Conservation (phyloP, 2,113 vertebrate species). For the Hucho hucho region DNA sequence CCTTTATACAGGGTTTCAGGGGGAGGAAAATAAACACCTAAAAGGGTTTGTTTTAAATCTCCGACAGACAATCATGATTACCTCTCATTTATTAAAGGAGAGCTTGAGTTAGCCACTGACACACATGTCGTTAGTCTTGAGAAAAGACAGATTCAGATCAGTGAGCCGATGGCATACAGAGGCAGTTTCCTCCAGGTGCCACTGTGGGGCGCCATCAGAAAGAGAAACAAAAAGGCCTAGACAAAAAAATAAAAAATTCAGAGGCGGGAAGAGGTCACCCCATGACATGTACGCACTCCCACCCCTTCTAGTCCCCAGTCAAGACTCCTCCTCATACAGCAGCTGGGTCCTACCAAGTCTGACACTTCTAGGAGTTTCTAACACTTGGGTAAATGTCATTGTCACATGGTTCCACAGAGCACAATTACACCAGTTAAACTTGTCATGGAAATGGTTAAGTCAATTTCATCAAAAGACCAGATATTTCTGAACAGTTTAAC, state of each 20-base stretch:
- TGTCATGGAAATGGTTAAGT: conserved; percentile 35
- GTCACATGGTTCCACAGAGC: conserved; percentile 26
- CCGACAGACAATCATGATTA: conserved; percentile 31
- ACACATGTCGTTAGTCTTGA: conserved; percentile 38
- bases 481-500: conserved; percentile 10
- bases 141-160: conserved; percentile 21
- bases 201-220: not conserved
- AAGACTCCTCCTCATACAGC: conserved; percentile 13
- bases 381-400: conserved; percentile 24
- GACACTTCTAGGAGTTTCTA: conserved; percentile 40
- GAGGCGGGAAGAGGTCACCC: conserved; percentile 59
- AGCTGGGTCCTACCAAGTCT: conserved; percentile 16
- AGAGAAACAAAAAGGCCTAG: not conserved
- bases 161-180: conserved; percentile 33
- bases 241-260: conserved; percentile 44
- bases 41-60: conserved; percentile 7
- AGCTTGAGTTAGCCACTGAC: conserved; percentile 51
- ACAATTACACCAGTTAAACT: conserved; percentile 8
- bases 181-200: conserved; percentile 29
- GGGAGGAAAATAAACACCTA: conserved; percentile 28
- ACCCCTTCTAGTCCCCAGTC: conserved; percentile 48
- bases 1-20: conserved; percentile 25
- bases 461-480: conserved; percentile 14
- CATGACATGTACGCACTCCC: conserved; percentile 42
- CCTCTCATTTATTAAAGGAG: conserved; percentile 41